Conservation (phyloP, 2,797 vertebrate genomes). For the Podarcis siculus region DNA sequence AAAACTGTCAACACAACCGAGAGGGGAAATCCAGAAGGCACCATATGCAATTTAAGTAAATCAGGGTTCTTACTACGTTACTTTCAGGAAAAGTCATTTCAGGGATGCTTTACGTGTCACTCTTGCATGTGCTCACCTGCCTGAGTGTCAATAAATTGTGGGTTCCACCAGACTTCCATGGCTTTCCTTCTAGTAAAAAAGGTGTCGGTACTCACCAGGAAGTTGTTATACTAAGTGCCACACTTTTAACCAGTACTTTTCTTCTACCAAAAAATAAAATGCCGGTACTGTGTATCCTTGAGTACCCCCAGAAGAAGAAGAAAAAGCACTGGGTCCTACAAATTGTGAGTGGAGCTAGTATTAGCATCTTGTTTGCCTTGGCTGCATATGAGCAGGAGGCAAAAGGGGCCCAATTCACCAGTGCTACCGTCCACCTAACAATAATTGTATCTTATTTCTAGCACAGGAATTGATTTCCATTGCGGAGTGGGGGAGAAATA, state of each 20-base stretch:
- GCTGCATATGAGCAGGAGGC: not conserved
- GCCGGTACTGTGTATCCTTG: too few relatives aligned
- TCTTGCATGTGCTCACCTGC: not conserved
- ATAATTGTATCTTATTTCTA: not conserved
- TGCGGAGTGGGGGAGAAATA: not conserved
- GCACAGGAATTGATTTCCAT: not conserved
- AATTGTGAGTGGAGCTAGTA: not conserved
- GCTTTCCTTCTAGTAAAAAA: too few relatives aligned
- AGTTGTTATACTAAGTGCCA: too few relatives aligned
- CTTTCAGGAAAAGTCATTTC: not conserved
- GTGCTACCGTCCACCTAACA: not conserved
- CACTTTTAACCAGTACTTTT: too few relatives aligned
- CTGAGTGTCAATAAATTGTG: not conserved
- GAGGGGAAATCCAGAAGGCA: not conserved
- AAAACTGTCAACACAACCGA: not conserved
- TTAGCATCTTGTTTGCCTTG: not conserved
- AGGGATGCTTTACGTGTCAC: not conserved
- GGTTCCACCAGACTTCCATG: not conserved
- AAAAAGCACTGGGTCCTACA: not conserved
- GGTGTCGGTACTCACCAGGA: too few relatives aligned
- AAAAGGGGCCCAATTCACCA: too few relatives aligned
- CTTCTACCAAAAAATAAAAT: too few relatives aligned
- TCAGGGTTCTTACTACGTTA: too few relatives aligned
- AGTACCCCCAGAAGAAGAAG: too few relatives aligned
- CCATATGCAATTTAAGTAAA: not conserved